A percentile compares a stretch with the other conserved stretches of the same genome.
These are phyloP conservation scores for Stenodema calcarata DNA, from an alignment of 2,888 invertebrate genomes.

Conservation along the genomic window DNA sequence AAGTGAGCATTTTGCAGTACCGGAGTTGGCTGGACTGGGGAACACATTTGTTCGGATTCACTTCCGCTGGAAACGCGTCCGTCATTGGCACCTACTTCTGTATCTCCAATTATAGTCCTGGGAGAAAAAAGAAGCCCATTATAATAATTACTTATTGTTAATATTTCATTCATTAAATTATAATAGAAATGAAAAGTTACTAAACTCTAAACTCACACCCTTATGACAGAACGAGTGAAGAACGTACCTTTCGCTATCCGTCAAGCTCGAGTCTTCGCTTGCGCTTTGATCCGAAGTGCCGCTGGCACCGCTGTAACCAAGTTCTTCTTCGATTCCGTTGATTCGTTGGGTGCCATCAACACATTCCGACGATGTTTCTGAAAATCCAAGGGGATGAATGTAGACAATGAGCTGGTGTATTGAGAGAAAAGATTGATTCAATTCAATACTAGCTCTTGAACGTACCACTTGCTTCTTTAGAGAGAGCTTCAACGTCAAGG, in stretches of 20 bases:
- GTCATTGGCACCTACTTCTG: conserved; percentile 25
- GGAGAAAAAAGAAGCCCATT: not conserved
- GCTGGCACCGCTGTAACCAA: conserved; percentile 52
- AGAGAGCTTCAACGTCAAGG: conserved; percentile 3
- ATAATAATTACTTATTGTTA: not conserved
- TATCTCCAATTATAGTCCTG: conserved; percentile 44
- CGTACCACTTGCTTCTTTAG: conserved; percentile 12
- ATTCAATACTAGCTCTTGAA: not conserved
- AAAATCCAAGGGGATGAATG: not conserved
- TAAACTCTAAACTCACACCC: not conserved
- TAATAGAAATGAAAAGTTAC: too few species aligned
- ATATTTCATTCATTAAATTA: too few species aligned
- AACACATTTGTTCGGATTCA: conserved; percentile 37
- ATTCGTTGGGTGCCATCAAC: not conserved
- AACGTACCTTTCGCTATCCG: conserved; percentile 70
- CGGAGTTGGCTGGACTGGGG: conserved; percentile 13
- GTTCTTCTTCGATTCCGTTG: conserved; percentile 53
- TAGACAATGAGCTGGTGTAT: not conserved
- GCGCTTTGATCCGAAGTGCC: conserved; percentile 69
- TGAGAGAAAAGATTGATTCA: not conserved
- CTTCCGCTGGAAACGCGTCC: conserved; percentile 40
- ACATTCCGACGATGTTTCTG: not conserved
- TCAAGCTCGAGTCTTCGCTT: conserved; percentile 78
- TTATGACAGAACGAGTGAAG: not conserved
- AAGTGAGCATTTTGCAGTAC: not conserved